Percentiles rank a stretch among this genome's conserved stretches.
These are phyloP conservation scores for Blastobasis lacticolella DNA, from an alignment of 2,888 invertebrate species.

Conservation along the genomic window DNA sequence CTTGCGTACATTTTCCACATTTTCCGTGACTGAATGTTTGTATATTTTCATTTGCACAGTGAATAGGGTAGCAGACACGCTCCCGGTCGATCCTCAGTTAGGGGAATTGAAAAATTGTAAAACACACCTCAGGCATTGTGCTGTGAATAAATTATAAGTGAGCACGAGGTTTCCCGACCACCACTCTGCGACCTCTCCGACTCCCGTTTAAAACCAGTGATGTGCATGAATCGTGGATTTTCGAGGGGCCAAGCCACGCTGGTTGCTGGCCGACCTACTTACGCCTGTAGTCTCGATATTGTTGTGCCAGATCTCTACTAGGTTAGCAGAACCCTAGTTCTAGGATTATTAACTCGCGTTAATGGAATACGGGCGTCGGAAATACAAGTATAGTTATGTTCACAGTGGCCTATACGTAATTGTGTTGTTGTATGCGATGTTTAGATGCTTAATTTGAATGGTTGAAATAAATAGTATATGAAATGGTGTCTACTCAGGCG, in stretches of 20 bases:
- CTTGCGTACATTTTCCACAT: no score
- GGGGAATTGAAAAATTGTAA: constrained; percentile 51
- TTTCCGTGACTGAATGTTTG: constrained; percentile 20
- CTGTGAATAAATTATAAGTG: constrained; percentile 64
- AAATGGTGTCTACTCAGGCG: no score
- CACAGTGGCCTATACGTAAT: no score
- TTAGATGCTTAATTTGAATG: no score
- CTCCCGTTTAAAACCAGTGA: constrained; percentile 27
- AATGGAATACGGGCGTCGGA: constrained; percentile 22
- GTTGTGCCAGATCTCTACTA: constrained; percentile 53
- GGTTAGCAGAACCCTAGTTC: constrained; percentile 43
- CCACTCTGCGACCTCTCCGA: constrained; percentile 27
- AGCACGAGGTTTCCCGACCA: constrained; percentile 46
- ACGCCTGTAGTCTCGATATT: constrained; percentile 53
- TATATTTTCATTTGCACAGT: constrained; percentile 25
- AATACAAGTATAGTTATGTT: no score
- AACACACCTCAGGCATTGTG: constrained; percentile 55
- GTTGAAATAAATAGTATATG: no score
- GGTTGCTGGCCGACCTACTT: constrained; percentile 53
- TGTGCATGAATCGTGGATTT: constrained; percentile 30
- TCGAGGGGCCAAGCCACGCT: constrained; percentile 33
- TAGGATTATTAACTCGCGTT: constrained; percentile 46
- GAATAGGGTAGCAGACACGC: constrained; percentile 21
- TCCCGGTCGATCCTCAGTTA: constrained; percentile 22
- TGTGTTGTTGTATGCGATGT: no score